A percentile compares a stretch with the other conserved stretches of the same genome.
Conservation (phyloP, 2,797 vertebrate genomes). For the Tympanoctomys barrerae region DNA sequence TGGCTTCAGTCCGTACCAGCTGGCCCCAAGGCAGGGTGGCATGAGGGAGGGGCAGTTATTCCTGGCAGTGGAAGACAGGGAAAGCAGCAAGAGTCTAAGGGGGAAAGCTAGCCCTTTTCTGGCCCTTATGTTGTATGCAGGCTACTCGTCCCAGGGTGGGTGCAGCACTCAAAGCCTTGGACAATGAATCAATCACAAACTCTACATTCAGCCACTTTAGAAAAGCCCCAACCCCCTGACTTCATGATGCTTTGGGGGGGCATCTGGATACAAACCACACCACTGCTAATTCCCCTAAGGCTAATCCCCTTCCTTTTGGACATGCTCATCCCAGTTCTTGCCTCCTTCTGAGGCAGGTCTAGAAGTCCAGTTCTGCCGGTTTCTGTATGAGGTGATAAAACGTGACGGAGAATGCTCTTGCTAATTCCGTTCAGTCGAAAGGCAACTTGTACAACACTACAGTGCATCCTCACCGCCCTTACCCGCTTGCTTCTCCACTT, state of each 20-base stretch:
- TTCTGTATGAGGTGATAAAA: neutral
- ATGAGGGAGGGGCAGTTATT: neutral
- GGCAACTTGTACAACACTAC: neutral
- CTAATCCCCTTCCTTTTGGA: neutral
- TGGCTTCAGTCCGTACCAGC: neutral
- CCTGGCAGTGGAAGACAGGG: too few relatives aligned
- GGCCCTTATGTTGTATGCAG: neutral
- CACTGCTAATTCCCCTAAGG: neutral
- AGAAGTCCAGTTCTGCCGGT: neutral
- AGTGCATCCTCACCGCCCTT: neutral
- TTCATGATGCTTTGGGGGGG: too few relatives aligned
- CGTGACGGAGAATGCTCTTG: neutral
- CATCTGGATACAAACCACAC: too few relatives aligned
- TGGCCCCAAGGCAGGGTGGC: neutral
- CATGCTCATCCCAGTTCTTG: neutral
- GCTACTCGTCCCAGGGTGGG: too few relatives aligned
- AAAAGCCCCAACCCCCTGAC: neutral
- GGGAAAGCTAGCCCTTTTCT: neutral
- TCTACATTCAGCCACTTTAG: neutral
- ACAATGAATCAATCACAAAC: neutral
- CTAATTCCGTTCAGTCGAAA: neutral
- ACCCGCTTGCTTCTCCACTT: neutral
- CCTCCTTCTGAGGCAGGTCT: neutral
- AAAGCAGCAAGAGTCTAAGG: neutral
- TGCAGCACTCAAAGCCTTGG: too few relatives aligned